phyloP scores from a whole-genome alignment of 2,797 vertebrate species.

The Psittacula echo region DNA sequence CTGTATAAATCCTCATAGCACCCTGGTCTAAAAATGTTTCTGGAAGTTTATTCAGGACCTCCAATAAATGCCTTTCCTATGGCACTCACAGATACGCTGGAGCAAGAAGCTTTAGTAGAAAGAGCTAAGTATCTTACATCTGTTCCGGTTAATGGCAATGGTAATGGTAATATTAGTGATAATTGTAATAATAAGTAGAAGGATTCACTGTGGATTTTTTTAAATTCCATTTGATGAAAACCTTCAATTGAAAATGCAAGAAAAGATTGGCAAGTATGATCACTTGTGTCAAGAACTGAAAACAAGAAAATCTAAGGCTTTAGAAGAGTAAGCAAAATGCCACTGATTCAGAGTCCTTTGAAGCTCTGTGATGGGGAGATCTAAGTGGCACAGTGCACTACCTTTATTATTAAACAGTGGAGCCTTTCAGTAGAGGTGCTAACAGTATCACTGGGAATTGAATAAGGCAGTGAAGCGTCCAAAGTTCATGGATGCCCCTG shows the following conservation, averaged over 20 bases:
- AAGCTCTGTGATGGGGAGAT: neutral
- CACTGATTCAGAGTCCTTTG: neutral
- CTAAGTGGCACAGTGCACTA: neutral
- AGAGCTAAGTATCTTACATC: neutral
- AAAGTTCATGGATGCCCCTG: neutral
- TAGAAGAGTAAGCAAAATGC: neutral
- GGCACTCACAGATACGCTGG: neutral
- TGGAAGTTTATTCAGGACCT: conserved; percentile 37
- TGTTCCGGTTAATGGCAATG: neutral
- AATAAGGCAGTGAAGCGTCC: neutral
- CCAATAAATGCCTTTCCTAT: neutral
- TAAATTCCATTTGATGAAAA: neutral
- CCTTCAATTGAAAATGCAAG: neutral
- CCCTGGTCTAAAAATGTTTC: conserved; percentile 14
- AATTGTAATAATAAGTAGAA: neutral
- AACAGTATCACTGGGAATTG: neutral
- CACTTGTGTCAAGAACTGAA: neutral
- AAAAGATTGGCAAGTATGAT: neutral
- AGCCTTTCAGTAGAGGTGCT: neutral
- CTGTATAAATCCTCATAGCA: neutral
- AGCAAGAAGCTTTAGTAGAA: neutral
- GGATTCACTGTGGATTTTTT: neutral
- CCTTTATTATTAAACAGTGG: neutral
- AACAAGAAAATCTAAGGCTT: neutral
- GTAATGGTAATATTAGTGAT: neutral